Evolutionary conservation across 2,888 invertebrate species (phyloP).

Genomic region (Endomychus coccineus): DNA sequence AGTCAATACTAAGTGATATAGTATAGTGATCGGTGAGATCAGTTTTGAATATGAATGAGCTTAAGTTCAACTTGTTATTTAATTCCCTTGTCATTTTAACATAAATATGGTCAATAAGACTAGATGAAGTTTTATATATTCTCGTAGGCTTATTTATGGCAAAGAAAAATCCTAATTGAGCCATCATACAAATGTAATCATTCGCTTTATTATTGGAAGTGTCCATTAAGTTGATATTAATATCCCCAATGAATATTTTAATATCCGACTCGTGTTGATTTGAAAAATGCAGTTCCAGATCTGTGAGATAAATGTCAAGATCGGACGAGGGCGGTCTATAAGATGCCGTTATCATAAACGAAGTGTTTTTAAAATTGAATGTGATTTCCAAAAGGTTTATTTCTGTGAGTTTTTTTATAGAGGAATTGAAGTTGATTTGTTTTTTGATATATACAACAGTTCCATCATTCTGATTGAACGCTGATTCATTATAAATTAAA

Average conservation of each 20-base stretch:
- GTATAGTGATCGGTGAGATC: constrained; percentile 7
- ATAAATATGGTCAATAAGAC: constrained; percentile 3
- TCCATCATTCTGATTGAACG: constrained; percentile 3
- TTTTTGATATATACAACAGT: background rate
- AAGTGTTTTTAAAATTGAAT: no score
- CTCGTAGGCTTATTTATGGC: constrained; percentile 1
- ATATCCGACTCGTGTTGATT: no score
- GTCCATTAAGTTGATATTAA: background rate
- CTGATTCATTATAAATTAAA: constrained; percentile 3
- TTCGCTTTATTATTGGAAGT: background rate
- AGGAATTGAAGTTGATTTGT: no score
- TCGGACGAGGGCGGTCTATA: no score
- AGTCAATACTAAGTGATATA: no score
- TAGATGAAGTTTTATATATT: background rate
- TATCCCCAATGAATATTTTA: constrained; percentile 1
- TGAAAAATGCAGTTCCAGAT: no score
- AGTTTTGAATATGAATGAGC: background rate
- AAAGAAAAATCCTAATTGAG: background rate
- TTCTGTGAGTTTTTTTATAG: no score
- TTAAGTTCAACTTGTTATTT: background rate
- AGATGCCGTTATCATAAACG: no score
- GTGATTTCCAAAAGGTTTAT: no score
- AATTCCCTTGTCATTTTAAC: background rate
- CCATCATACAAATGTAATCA: background rate
- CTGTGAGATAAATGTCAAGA: no score